Conservation (phyloP, 2,113 vertebrate genomes). For the Poeciliopsis turrubarensis region DNA sequence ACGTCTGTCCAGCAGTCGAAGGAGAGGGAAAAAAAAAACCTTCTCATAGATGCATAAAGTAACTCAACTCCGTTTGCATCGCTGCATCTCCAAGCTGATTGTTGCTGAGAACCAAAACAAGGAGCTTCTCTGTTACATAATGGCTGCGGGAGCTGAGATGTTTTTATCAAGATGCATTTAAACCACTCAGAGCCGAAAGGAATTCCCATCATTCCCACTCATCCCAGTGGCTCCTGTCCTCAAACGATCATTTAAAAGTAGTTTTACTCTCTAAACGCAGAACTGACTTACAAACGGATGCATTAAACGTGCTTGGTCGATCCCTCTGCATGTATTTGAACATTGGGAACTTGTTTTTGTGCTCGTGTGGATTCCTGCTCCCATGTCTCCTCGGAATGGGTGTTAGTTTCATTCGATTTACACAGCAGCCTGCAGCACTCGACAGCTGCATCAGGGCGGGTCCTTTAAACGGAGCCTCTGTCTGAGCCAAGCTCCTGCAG, state of each 20-base stretch:
- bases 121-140: slow-evolving; percentile 17
- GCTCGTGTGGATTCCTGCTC: slow-evolving; percentile 2
- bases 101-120: slow-evolving; percentile 1
- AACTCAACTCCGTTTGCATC: slow-evolving; percentile 6
- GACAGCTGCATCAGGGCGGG: slow-evolving; percentile 70
- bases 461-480: slow-evolving; percentile 18
- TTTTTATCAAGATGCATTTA: slow-evolving; percentile 9
- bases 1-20: neutral
- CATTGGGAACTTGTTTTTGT: neutral
- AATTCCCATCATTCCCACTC: neutral
- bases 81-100: neutral
- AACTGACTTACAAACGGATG: neutral
- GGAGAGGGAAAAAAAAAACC: neutral
- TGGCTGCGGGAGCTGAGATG: slow-evolving; percentile 38
- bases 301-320: too few relatives aligned
- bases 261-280: neutral
- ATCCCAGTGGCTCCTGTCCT: neutral
- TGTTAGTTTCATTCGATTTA: slow-evolving; percentile 12
- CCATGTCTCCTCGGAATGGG: slow-evolving; percentile 5
- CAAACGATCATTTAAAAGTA: slow-evolving; percentile 5
- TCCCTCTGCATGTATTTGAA: neutral
- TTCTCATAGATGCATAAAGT: neutral
- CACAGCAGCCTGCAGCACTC: slow-evolving; percentile 29
- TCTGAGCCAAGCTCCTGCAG: slow-evolving; percentile 37
- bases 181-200: slow-evolving; percentile 13